Percentiles rank a stretch among this genome's conserved stretches.
Evolutionary conservation across 2,888 invertebrate genomes (phyloP).

Genomic region (Troglohyphantes excavatus): DNA sequence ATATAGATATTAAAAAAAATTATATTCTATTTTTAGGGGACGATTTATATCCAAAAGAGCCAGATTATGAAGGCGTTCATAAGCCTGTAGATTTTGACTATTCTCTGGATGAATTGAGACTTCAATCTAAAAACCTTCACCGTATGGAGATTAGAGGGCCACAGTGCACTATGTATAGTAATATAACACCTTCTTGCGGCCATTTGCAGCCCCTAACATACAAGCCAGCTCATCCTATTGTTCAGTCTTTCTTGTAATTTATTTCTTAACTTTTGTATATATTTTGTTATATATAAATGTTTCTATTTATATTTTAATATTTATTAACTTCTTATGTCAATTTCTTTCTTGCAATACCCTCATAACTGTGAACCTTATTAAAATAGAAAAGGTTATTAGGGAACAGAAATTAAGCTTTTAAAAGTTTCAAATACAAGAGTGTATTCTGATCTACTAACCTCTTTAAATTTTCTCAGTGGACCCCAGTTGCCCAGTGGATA

Average conservation of each 20-base stretch:
- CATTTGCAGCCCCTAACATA: slow-evolving; percentile 79
- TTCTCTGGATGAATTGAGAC: slow-evolving; percentile 80
- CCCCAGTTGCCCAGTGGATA: too few relatives aligned
- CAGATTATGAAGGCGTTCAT: slow-evolving; percentile 81
- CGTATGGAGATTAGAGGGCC: slow-evolving; percentile 80
- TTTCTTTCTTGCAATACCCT: too few relatives aligned
- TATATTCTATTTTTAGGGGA: slow-evolving; percentile 81
- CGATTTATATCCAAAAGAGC: slow-evolving; percentile 82
- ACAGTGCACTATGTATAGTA: slow-evolving; percentile 75
- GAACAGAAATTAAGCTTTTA: too few relatives aligned
- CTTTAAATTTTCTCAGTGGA: too few relatives aligned
- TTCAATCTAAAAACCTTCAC: slow-evolving; percentile 77
- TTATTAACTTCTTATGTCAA: too few relatives aligned
- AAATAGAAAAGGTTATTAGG: too few relatives aligned
- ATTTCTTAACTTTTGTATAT: slow-evolving; percentile 7
- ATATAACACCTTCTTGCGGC: slow-evolving; percentile 78
- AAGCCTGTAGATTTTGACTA: slow-evolving; percentile 78
- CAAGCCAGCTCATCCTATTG: slow-evolving; percentile 58
- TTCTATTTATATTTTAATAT: background rate
- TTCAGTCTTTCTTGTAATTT: slow-evolving; percentile 74
- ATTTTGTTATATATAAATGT: slow-evolving; percentile 22
- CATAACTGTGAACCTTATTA: too few relatives aligned
- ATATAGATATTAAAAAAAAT: too few relatives aligned
- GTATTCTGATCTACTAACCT: too few relatives aligned
- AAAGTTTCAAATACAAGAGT: too few relatives aligned